These are phyloP conservation scores for Syndactyla subalaris DNA, from an alignment of 2,797 vertebrate genomes.

Conservation along the genomic window DNA sequence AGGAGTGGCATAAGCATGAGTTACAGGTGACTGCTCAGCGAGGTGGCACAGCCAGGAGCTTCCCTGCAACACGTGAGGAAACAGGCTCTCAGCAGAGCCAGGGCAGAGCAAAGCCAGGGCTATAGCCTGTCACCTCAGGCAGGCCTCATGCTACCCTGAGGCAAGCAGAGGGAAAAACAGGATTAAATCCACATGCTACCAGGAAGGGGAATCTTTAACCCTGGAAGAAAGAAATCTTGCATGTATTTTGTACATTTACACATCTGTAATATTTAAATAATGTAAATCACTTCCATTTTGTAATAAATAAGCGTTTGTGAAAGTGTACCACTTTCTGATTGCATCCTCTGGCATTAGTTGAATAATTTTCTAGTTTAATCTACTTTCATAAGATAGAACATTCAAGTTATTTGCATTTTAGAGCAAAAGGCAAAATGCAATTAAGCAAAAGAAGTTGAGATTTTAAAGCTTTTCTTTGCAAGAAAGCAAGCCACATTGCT, in stretches of 20 bases:
- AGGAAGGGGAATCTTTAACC: background rate
- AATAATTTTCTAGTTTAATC: background rate
- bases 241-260: background rate
- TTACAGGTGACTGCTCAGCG: too few species aligned
- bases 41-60: background rate
- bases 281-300: background rate
- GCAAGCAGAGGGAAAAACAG: background rate
- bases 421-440: background rate
- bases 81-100: fast-evolving
- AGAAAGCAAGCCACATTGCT: background rate
- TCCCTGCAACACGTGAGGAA: background rate
- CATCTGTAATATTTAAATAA: background rate
- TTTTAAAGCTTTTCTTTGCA: background rate
- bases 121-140: background rate
- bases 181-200: background rate
- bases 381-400: background rate
- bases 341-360: background rate
- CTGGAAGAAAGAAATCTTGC: background rate
- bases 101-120: background rate
- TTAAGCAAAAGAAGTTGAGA: background rate
- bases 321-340: background rate
- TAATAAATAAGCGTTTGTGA: background rate
- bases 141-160: background rate
- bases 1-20: background rate
- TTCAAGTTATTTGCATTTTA: background rate